A percentile compares a stretch with the other conserved stretches of the same genome.
Evolutionary conservation across 2,797 vertebrate genomes (phyloP).

Genomic region (Myotis planiceps): DNA sequence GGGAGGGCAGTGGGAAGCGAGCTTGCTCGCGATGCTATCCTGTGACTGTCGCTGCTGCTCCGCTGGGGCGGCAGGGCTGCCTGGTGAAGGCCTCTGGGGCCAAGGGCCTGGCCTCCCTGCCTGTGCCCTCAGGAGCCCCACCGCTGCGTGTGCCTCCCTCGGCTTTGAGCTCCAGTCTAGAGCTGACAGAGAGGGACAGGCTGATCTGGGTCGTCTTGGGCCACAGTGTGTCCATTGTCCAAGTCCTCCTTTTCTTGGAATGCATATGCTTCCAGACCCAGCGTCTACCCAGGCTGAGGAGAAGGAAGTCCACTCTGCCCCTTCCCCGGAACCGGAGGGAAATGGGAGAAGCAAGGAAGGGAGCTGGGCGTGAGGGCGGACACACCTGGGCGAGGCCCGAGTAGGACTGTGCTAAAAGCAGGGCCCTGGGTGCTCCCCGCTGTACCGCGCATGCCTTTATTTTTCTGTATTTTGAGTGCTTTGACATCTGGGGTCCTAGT

Average conservation of each 20-base stretch:
- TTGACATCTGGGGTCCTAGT: neutral
- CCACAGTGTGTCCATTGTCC: neutral
- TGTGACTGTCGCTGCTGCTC: neutral
- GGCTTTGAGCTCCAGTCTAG: neutral
- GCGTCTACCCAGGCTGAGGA: neutral
- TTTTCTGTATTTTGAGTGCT: neutral
- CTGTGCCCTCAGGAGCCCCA: neutral
- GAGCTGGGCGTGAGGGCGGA: too few relatives aligned
- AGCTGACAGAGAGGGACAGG: neutral
- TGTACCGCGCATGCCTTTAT: fast-evolving
- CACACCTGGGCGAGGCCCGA: neutral
- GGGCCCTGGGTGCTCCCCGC: neutral
- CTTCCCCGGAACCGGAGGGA: neutral
- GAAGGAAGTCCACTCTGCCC: neutral
- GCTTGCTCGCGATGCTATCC: neutral
- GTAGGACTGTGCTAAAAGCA: neutral
- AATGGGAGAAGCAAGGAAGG: fast-evolving
- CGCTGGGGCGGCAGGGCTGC: neutral
- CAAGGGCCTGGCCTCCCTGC: neutral
- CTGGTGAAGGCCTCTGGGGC: neutral
- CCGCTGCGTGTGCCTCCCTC: neutral
- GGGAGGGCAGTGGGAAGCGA: neutral
- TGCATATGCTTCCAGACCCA: neutral
- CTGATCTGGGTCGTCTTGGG: neutral
- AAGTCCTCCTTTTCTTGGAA: neutral